Conservation (phyloP, 2,113 vertebrate species). For the Leucosticte australis region DNA sequence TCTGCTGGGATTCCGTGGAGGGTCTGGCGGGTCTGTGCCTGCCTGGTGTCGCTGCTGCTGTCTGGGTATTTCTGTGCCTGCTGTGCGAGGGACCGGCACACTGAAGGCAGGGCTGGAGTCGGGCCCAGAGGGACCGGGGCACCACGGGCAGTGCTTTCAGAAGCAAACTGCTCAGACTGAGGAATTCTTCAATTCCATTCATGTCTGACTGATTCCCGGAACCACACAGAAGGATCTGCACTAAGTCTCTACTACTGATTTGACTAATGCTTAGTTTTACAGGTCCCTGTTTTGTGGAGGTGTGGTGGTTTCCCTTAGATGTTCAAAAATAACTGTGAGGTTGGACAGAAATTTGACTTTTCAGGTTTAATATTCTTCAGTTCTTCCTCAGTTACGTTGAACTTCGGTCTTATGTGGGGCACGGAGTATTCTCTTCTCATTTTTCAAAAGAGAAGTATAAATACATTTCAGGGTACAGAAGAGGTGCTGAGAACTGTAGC, state of each 20-base stretch:
- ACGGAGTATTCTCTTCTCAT: background rate
- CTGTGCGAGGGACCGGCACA: background rate
- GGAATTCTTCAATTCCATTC: background rate
- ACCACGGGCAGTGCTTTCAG: background rate
- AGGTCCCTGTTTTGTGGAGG: background rate
- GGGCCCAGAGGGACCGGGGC: background rate
- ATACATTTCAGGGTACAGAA: background rate
- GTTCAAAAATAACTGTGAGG: background rate
- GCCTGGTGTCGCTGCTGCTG: fast-evolving
- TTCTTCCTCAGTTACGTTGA: constrained; percentile 12
- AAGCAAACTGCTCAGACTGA: background rate
- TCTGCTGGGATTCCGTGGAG: fast-evolving
- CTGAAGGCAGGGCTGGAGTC: background rate
- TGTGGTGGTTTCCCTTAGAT: background rate
- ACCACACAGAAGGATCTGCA: background rate
- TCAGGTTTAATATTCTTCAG: background rate
- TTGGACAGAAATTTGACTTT: constrained; percentile 14
- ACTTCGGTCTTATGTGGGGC: background rate
- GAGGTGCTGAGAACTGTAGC: background rate
- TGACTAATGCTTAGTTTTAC: background rate
- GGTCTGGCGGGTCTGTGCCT: background rate
- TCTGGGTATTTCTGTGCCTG: fast-evolving
- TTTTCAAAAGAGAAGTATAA: constrained; percentile 13
- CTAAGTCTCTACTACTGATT: background rate
- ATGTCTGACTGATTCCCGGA: background rate